Evolutionary conservation across 2,888 invertebrate genomes (phyloP).

Genomic region (Blastobasis lacticolella): DNA sequence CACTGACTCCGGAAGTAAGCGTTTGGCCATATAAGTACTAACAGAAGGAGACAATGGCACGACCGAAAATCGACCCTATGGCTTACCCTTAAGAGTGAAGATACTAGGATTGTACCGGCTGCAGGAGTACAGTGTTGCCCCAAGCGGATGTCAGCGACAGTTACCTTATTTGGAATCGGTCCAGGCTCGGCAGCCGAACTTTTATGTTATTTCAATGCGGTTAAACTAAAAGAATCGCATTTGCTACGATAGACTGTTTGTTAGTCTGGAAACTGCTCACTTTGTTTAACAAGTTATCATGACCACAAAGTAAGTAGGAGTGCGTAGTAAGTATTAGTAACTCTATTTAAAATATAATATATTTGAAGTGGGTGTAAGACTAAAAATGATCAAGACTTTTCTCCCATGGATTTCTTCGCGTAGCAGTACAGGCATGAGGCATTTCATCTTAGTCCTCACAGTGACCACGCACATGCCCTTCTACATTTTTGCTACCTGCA

Average conservation of each 20-base stretch:
- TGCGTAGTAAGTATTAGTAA: no score
- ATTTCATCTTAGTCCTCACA: no score
- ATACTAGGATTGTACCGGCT: constrained; percentile 23
- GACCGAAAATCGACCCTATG: constrained; percentile 32
- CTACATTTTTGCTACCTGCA: no score
- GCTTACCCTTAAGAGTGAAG: constrained; percentile 19
- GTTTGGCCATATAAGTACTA: constrained; percentile 36
- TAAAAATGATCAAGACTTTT: no score
- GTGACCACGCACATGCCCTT: no score
- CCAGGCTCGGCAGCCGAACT: constrained; percentile 58
- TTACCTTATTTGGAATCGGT: constrained; percentile 68
- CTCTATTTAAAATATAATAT: no score
- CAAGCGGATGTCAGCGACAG: constrained; percentile 61
- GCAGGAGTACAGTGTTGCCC: constrained; percentile 37
- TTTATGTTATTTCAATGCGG: constrained; percentile 68
- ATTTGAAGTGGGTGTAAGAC: no score
- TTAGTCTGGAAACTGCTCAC: constrained; percentile 16
- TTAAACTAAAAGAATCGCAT: constrained; percentile 49
- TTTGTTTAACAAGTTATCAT: not conserved
- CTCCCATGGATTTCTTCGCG: no score
- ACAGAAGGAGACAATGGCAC: constrained; percentile 8
- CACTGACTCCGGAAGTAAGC: constrained; percentile 49
- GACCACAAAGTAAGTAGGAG: no score
- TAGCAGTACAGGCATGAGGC: no score
- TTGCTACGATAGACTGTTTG: constrained; percentile 29